Percentiles rank a stretch among this genome's conserved stretches.
phyloP scores from a whole-genome alignment of 2,797 vertebrate species.

The Lepilemur ruficaudatus region DNA sequence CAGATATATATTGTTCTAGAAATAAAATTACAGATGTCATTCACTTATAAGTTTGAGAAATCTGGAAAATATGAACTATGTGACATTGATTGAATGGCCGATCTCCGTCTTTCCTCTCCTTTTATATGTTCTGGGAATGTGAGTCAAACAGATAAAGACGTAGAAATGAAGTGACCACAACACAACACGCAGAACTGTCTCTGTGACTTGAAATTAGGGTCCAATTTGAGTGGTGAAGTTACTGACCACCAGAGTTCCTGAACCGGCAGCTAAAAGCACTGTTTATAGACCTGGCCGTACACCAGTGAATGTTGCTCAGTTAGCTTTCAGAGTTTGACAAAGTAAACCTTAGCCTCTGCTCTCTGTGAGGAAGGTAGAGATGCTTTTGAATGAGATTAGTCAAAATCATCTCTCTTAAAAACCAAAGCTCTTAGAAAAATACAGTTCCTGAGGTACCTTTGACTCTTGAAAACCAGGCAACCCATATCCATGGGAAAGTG shows the following conservation, averaged over 20 bases:
- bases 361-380: neutral
- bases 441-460: slow-evolving; percentile 1
- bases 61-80: neutral
- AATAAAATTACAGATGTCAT: slow-evolving; percentile 24
- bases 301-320: neutral
- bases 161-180: neutral
- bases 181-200: neutral
- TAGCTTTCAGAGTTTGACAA: neutral
- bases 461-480: slow-evolving; percentile 11
- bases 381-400: neutral
- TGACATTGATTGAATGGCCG: neutral
- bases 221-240: neutral
- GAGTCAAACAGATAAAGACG: neutral
- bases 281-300: neutral
- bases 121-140: neutral
- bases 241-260: neutral
- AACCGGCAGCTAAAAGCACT: neutral
- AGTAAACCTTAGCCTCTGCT: neutral
- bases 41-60: neutral
- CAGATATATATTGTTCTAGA: slow-evolving; percentile 30
- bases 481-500: neutral
- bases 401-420: slow-evolving; percentile 32
- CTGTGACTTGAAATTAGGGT: neutral
- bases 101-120: neutral
- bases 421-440: slow-evolving; percentile 34